These are phyloP conservation scores for Herminia tarsipennalis DNA, from an alignment of 2,888 invertebrate genomes.

Conservation along the genomic window DNA sequence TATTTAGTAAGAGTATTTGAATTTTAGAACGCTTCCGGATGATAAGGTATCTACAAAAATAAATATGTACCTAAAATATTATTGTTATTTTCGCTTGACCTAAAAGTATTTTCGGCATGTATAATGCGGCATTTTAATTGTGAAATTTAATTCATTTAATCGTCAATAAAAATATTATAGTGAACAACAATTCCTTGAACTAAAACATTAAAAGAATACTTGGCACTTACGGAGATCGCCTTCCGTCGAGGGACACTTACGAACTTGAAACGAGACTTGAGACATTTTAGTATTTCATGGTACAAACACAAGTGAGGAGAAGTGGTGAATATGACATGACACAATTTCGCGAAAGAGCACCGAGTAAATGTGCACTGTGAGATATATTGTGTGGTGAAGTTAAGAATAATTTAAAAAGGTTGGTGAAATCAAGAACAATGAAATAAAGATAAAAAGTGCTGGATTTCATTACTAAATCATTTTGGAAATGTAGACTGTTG, in stretches of 20 bases:
- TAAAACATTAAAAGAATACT: conserved; percentile 48
- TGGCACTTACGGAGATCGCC: conserved; percentile 38
- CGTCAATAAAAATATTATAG: neutral
- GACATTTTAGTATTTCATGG: conserved; percentile 45
- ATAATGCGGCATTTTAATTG: too few relatives aligned
- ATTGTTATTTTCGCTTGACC: too few relatives aligned
- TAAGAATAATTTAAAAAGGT: conserved; percentile 15
- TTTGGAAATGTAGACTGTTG: too few relatives aligned
- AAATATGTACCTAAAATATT: too few relatives aligned
- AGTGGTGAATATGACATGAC: conserved; percentile 43
- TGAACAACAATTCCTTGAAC: conserved; percentile 24
- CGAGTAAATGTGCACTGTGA: conserved; percentile 22
- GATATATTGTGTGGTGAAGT: conserved; percentile 27
- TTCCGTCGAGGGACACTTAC: conserved; percentile 35
- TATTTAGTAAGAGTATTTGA: too few relatives aligned
- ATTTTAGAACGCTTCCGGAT: too few relatives aligned
- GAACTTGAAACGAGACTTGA: conserved; percentile 43
- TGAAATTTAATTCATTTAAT: conserved; percentile 3
- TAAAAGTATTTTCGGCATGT: too few relatives aligned
- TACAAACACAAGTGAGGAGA: conserved; percentile 26
- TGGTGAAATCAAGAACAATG: conserved; percentile 10
- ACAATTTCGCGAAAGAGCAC: conserved; percentile 43
- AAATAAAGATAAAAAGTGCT: conserved; percentile 1
- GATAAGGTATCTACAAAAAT: too few relatives aligned
- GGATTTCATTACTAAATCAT: neutral